Percentiles rank a stretch among this genome's conserved stretches.
Conservation (phyloP, 2,888 invertebrate species). For the Torymus texanus region DNA sequence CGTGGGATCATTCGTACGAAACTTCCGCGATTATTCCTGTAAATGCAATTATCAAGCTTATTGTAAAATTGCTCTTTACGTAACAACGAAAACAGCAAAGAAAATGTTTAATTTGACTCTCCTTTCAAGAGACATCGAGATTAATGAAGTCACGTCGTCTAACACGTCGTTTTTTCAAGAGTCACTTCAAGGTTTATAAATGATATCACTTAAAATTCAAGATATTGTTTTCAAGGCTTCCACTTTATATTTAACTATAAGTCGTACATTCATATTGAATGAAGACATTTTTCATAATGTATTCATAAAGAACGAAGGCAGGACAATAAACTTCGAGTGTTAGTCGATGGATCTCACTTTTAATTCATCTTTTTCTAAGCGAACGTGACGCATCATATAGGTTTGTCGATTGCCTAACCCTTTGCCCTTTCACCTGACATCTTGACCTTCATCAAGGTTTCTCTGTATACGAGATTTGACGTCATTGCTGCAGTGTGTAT, state of each 20-base stretch:
- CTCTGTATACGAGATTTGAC: conserved; percentile 9
- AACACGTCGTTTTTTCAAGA: neutral
- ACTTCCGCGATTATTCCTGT: neutral
- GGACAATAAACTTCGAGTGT: no score
- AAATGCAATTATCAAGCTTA: neutral
- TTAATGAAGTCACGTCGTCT: neutral
- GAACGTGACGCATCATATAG: no score
- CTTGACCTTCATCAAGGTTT: conserved; percentile 27
- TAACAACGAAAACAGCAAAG: neutral
- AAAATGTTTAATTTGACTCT: neutral
- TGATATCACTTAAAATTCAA: no score
- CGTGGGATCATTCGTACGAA: conserved; percentile 3
- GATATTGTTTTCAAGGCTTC: no score
- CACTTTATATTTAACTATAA: no score
- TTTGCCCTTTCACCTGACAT: conserved; percentile 13
- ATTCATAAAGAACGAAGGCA: no score
- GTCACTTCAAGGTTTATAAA: neutral
- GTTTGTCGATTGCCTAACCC: neutral
- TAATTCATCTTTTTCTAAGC: no score
- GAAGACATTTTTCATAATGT: no score
- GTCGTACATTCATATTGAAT: no score
- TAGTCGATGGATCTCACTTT: no score
- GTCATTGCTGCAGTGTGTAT: neutral
- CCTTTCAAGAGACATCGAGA: neutral
- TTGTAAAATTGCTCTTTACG: neutral